Evolutionary conservation across 2,113 vertebrate genomes (phyloP), one percentile per base, ranked within the genome.

Genomic region (Takifugu flavidus): DNA sequence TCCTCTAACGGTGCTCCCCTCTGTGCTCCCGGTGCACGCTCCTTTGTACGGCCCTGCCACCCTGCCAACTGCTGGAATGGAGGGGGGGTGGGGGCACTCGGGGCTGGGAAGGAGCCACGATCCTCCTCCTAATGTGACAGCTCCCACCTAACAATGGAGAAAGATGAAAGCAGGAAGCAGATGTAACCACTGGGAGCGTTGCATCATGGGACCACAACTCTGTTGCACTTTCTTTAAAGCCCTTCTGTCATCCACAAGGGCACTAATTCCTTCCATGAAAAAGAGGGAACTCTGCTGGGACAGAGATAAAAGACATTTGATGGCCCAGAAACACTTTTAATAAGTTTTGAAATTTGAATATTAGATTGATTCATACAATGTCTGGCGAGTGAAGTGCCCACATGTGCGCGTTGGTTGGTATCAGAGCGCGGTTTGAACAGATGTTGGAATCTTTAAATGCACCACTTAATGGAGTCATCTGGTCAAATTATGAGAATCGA

Each of bases 161-260:
- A 90, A 94, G 93, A 95, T 95, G 95, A 95, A 96, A 96, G 94
- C 93, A 92, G 87, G 88, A 92, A 95, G 94, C 95, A 98, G 94
- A 98, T 98, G 95, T 93, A 94, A 93, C 94, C 94, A 93, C 93
- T 93, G 94, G 93, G 91, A 94, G 93, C 83, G 39, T 90, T 93
- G 96, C 96, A 97, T 96, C 94, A 93, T 91, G 95, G 95, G 95
- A 96, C 87, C 85, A 86, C 86, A 92, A 91, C 91, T 92, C 89
- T 84, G 82, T 87, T 85, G 70, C 82, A 87, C 82, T 87, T 83
- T 75, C 75, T 79, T 67, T 51, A 70, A 89, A 89, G 82, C 70
- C 65, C 78, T 83, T 85, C 84, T 88, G 77, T 89, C 91, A 90
- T 89, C 87, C 86, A 77, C 67, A 72, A 65, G 79, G 85, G 77